These are phyloP conservation scores for Grallaria varia DNA, from an alignment of 2,113 vertebrate genomes.

Conservation along the genomic window DNA sequence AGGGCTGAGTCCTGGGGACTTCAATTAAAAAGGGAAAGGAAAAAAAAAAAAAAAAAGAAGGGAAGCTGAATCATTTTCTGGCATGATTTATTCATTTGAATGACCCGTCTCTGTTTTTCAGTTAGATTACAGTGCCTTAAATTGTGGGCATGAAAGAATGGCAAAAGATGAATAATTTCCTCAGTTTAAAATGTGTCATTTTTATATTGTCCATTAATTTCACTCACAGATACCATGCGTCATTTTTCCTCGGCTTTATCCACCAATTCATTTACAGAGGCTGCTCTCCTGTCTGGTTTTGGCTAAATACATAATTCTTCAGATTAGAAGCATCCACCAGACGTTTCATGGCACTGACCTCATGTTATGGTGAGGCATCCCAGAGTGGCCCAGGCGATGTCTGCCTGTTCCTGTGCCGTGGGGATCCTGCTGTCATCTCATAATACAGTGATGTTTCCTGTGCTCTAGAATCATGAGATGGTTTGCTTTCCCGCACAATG, in stretches of 20 bases:
- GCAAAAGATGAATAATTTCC: constrained; percentile 66
- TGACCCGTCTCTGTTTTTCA: constrained; percentile 38
- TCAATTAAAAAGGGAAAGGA: background rate
- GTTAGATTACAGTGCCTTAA: constrained; percentile 9
- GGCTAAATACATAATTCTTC: background rate
- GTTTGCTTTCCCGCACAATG: background rate
- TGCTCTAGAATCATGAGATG: background rate
- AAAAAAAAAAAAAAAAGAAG: background rate
- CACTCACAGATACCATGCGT: background rate
- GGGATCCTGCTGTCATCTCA: background rate
- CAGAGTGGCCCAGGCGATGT: rapidly evolving
- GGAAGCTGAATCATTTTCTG: constrained; percentile 71
- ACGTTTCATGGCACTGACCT: background rate
- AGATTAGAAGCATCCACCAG: background rate
- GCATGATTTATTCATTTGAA: constrained; percentile 48
- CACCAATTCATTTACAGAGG: constrained; percentile 7
- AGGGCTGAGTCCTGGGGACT: background rate
- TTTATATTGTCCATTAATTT: constrained; percentile 60
- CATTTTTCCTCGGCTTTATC: constrained; percentile 23
- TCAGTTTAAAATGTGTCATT: constrained; percentile 33
- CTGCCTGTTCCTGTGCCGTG: background rate
- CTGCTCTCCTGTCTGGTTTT: background rate
- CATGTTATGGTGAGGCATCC: background rate
- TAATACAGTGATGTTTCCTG: background rate
- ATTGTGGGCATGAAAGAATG: constrained; percentile 41